Evolutionary conservation across 2,113 vertebrate species (phyloP).

Genomic region (Gymnorhina tibicen): DNA sequence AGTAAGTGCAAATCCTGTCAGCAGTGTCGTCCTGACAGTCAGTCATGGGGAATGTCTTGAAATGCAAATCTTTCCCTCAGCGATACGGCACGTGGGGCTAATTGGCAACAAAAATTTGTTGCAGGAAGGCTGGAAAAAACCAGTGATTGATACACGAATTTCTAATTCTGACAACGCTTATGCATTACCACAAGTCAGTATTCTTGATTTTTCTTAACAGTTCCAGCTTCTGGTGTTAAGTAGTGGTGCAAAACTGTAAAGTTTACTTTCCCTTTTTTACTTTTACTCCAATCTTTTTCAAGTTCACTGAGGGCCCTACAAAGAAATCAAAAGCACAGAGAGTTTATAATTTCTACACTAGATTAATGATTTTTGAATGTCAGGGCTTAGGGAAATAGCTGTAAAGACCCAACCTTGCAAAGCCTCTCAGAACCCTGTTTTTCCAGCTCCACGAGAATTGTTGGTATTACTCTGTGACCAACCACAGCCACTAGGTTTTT

Average conservation of each 20-base stretch:
- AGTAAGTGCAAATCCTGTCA: not conserved
- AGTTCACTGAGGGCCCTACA: not conserved
- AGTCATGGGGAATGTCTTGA: not conserved
- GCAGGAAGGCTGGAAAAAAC: not conserved
- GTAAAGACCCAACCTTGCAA: not conserved
- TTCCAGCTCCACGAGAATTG: not conserved
- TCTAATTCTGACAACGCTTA: not conserved
- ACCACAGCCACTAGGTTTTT: not conserved
- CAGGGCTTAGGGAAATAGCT: constrained; percentile 1
- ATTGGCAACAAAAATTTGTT: not conserved
- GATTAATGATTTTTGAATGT: not conserved
- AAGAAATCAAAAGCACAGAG: not conserved
- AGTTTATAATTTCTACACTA: not conserved
- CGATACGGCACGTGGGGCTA: not conserved
- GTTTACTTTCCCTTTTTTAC: not conserved
- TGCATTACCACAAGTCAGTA: not conserved
- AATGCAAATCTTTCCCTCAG: not conserved
- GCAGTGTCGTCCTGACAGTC: not conserved
- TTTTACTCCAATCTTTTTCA: not conserved
- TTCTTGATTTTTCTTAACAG: not conserved
- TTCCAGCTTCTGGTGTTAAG: not conserved
- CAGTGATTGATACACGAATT: not conserved
- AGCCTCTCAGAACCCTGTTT: not conserved
- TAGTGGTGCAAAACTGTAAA: not conserved
- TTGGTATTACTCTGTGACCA: not conserved